These are phyloP conservation scores for Trachelus tabidus DNA, from an alignment of 2,888 invertebrate genomes.

Conservation along the genomic window DNA sequence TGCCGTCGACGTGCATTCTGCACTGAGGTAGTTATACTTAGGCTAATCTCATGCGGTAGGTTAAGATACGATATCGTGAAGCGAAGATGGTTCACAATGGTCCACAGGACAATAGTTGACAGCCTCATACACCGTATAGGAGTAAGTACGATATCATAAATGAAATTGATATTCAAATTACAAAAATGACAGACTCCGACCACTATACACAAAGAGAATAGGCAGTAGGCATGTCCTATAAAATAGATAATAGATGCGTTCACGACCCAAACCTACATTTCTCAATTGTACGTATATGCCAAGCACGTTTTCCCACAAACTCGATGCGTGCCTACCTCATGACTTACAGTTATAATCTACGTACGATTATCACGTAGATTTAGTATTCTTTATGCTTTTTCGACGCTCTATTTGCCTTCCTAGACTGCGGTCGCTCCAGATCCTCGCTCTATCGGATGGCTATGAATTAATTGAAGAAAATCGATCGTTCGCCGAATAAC, in stretches of 20 bases:
- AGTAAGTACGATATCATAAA: neutral
- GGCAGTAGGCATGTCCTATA: slow-evolving; percentile 2
- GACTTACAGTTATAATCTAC: slow-evolving; percentile 43
- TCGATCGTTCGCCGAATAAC: neutral
- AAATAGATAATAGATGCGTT: slow-evolving; percentile 39
- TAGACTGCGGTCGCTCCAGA: neutral
- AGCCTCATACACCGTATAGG: neutral
- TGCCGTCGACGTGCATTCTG: neutral
- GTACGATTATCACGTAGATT: slow-evolving; percentile 5
- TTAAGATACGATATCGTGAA: neutral
- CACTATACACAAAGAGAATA: neutral
- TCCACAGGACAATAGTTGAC: neutral
- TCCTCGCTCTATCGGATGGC: neutral
- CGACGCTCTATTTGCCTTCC: slow-evolving; percentile 1
- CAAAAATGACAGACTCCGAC: neutral
- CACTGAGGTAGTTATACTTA: neutral
- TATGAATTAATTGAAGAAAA: neutral
- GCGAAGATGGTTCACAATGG: neutral
- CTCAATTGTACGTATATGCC: slow-evolving; percentile 25
- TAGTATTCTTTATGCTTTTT: slow-evolving; percentile 13
- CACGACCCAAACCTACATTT: slow-evolving; percentile 48
- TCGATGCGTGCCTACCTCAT: slow-evolving; percentile 27
- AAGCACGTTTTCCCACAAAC: slow-evolving; percentile 31
- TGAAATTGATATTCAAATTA: neutral
- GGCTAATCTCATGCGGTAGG: neutral